These are phyloP conservation scores for Serrognathus titanus DNA, from an alignment of 2,888 invertebrate genomes.

Conservation along the genomic window DNA sequence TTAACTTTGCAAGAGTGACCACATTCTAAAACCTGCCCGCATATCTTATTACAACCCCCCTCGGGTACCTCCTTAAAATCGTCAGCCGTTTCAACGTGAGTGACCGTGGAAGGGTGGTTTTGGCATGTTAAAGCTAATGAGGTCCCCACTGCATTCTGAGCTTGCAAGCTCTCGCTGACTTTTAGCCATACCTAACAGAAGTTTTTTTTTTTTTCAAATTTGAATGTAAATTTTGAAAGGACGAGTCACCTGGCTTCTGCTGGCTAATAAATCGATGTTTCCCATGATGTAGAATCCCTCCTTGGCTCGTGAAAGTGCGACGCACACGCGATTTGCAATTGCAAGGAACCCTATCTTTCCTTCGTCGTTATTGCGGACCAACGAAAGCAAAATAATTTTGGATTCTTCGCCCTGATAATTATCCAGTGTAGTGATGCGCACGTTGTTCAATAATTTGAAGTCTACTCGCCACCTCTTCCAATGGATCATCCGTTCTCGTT, in stretches of 20 bases:
- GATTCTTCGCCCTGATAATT: slow-evolving; percentile 81
- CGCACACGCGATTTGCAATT: slow-evolving; percentile 70
- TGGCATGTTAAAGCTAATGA: slow-evolving; percentile 53
- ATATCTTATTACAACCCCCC: slow-evolving; percentile 60
- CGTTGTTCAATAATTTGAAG: slow-evolving; percentile 46
- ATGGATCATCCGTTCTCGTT: slow-evolving; percentile 33
- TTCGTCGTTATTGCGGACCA: slow-evolving; percentile 71
- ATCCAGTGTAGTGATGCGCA: slow-evolving; percentile 67
- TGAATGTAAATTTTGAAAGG: neutral
- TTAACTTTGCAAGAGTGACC: slow-evolving; percentile 59
- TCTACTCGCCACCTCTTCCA: too few relatives aligned
- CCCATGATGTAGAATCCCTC: slow-evolving; percentile 72
- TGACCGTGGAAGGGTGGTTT: slow-evolving; percentile 49
- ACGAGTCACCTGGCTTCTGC: slow-evolving; percentile 46
- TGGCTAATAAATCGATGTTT: slow-evolving; percentile 59
- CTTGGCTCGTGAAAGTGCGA: slow-evolving; percentile 72
- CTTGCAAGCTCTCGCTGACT: slow-evolving; percentile 51
- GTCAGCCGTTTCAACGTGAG: slow-evolving; percentile 40
- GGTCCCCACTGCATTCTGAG: slow-evolving; percentile 54
- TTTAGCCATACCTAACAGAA: slow-evolving; percentile 54
- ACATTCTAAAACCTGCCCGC: slow-evolving; percentile 53
- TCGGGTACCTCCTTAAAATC: slow-evolving; percentile 55
- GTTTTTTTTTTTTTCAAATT: neutral
- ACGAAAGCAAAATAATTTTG: slow-evolving; percentile 72
- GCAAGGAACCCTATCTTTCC: slow-evolving; percentile 68